A percentile compares a stretch with the other conserved stretches of the same genome.
Conservation (phyloP, 2,113 vertebrate species). For the Capricornis sumatraensis region DNA sequence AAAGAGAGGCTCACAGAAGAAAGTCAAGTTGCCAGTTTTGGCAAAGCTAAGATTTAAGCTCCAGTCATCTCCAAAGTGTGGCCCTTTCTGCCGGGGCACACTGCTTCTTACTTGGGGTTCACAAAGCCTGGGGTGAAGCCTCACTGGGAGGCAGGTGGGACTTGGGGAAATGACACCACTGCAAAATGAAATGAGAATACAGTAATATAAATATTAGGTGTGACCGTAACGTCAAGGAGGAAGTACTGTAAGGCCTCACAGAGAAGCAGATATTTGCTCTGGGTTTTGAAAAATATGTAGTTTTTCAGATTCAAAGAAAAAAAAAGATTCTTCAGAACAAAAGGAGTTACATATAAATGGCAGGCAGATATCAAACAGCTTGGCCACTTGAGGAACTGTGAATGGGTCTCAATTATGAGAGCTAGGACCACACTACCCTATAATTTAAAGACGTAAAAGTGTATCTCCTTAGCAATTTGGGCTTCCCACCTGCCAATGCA, state of each 20-base stretch:
- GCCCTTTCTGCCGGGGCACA: neutral
- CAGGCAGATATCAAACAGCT: neutral
- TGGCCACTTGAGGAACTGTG: too few relatives aligned
- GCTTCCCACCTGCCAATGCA: neutral
- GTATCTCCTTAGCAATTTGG: too few relatives aligned
- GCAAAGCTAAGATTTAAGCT: neutral
- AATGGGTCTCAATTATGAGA: neutral
- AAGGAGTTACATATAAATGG: neutral
- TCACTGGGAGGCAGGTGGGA: neutral
- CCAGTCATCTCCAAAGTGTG: neutral
- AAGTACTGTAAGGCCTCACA: neutral
- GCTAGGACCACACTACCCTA: neutral
- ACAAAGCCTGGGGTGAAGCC: neutral
- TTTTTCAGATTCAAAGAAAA: neutral
- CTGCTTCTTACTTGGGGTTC: neutral
- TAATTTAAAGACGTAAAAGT: neutral
- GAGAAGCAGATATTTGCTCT: neutral
- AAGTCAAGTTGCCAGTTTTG: neutral
- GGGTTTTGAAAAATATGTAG: neutral
- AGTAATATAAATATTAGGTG: neutral
- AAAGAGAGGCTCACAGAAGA: neutral
- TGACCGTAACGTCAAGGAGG: accelerated
- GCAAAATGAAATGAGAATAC: neutral
- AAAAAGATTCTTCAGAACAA: neutral
- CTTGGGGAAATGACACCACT: neutral